A percentile compares a stretch with the other conserved stretches of the same genome.
phyloP scores from a whole-genome alignment of 1,140 invertebrate species.

The Oncopeltus fasciatus region DNA sequence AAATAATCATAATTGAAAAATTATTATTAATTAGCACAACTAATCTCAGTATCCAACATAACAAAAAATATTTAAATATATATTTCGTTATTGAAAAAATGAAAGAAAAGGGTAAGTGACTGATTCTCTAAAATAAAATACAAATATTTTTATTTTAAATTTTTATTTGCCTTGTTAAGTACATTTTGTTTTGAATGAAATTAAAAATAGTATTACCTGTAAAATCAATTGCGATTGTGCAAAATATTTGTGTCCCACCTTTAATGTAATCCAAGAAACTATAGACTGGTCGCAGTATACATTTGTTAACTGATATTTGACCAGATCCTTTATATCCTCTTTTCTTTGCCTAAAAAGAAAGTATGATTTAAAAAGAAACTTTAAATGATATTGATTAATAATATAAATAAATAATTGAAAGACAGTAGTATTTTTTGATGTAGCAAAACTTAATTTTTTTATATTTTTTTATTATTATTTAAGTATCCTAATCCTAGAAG shows the following conservation, averaged over 20 bases:
- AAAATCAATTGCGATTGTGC: slow-evolving; percentile 46
- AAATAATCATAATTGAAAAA: too few relatives aligned
- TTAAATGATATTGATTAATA: background rate
- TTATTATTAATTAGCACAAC: too few relatives aligned
- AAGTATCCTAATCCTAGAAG: background rate
- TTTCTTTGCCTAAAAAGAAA: slow-evolving; percentile 25
- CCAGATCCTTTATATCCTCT: slow-evolving; percentile 30
- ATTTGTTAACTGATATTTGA: slow-evolving; percentile 26
- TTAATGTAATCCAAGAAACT: slow-evolving; percentile 45
- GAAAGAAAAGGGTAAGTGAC: background rate
- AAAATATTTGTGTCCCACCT: slow-evolving; percentile 38
- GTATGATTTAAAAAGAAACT: slow-evolving; percentile 14
- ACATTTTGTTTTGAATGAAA: background rate
- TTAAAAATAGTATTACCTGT: slow-evolving; percentile 23
- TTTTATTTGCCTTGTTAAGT: background rate
- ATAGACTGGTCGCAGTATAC: slow-evolving; percentile 29
- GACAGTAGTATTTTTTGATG: background rate
- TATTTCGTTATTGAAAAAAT: too few relatives aligned
- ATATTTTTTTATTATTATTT: background rate
- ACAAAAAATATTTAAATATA: background rate
- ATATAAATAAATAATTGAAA: background rate
- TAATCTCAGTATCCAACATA: too few relatives aligned
- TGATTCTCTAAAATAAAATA: background rate
- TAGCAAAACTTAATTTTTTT: background rate
- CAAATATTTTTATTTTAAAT: background rate